Percentiles rank a stretch among this genome's conserved stretches.
These are phyloP conservation scores for Synanthedon myopaeformis DNA, from an alignment of 2,888 invertebrate genomes.

Conservation along the genomic window DNA sequence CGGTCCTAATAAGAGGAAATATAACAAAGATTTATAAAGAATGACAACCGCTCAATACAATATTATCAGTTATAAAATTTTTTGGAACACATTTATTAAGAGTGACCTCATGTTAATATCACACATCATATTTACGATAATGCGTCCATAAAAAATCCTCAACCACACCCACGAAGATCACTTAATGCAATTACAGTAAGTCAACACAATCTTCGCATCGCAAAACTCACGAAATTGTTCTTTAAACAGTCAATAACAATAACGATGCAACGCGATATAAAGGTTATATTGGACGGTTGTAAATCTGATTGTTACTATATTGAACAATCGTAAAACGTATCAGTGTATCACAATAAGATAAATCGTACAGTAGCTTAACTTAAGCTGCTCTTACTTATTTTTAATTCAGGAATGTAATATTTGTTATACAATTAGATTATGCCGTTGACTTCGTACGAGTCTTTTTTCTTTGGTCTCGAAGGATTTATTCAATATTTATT, in stretches of 20 bases:
- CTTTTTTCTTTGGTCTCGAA: too few relatives aligned
- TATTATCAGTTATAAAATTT: too few relatives aligned
- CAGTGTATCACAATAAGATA: too few relatives aligned
- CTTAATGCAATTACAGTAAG: conserved; percentile 7
- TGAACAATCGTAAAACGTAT: conserved; percentile 1
- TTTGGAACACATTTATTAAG: not conserved
- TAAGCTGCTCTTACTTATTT: too few relatives aligned
- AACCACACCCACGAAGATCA: not conserved
- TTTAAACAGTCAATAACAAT: conserved; percentile 2
- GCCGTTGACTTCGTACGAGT: too few relatives aligned
- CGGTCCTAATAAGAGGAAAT: too few relatives aligned
- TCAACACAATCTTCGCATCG: conserved; percentile 9
- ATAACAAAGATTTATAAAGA: too few relatives aligned
- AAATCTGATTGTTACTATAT: conserved; percentile 1
- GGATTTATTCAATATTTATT: too few relatives aligned
- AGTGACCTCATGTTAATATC: not conserved
- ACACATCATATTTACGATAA: not conserved
- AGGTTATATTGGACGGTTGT: not conserved
- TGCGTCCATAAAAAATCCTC: not conserved
- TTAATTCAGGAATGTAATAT: too few relatives aligned
- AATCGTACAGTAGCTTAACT: too few relatives aligned
- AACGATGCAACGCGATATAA: conserved; percentile 1
- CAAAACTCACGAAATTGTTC: conserved; percentile 1
- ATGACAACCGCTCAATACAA: too few relatives aligned
- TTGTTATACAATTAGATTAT: too few relatives aligned